Evolutionary conservation across 2,113 vertebrate genomes (phyloP).

Genomic region (Nothoprocta pentlandii): DNA sequence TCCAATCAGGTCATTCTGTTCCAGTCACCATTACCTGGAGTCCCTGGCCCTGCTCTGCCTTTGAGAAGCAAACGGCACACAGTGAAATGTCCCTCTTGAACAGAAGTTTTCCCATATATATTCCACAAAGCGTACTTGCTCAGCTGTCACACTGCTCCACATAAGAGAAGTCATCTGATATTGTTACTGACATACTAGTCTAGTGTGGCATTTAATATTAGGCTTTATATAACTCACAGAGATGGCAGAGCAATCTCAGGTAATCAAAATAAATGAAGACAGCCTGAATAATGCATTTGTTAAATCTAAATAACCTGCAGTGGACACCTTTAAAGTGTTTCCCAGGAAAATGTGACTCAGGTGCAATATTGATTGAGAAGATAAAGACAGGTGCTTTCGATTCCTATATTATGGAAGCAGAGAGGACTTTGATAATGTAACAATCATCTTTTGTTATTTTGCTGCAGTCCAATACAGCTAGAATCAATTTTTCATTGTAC

Average conservation of each 20-base stretch:
- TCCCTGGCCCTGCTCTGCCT: constrained; percentile 12
- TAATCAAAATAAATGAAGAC: constrained; percentile 75
- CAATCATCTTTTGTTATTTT: constrained; percentile 67
- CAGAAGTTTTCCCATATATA: constrained; percentile 38
- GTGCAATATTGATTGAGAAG: constrained; percentile 71
- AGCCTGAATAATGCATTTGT: constrained; percentile 72
- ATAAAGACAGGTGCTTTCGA: constrained; percentile 70
- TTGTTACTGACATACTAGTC: constrained; percentile 60
- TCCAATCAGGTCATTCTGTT: constrained; percentile 69
- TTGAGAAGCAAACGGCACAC: not conserved
- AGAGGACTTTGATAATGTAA: constrained; percentile 72
- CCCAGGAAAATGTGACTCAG: constrained; percentile 69
- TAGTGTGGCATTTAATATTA: constrained; percentile 67
- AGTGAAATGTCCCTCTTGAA: constrained; percentile 15
- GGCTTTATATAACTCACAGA: constrained; percentile 71
- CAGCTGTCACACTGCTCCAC: constrained; percentile 54
- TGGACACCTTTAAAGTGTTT: constrained; percentile 69
- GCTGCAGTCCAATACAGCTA: constrained; percentile 56
- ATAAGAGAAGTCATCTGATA: constrained; percentile 60
- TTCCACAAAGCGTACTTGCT: constrained; percentile 45
- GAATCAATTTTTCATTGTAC: constrained; percentile 74
- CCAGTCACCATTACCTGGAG: not conserved
- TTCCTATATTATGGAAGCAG: constrained; percentile 68
- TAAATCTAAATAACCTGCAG: constrained; percentile 73
- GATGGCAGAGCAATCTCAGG: constrained; percentile 62